Base-by-base conservation (phyloP, 1,140 invertebrate species). In the Dinoponera quadriceps region DNA sequence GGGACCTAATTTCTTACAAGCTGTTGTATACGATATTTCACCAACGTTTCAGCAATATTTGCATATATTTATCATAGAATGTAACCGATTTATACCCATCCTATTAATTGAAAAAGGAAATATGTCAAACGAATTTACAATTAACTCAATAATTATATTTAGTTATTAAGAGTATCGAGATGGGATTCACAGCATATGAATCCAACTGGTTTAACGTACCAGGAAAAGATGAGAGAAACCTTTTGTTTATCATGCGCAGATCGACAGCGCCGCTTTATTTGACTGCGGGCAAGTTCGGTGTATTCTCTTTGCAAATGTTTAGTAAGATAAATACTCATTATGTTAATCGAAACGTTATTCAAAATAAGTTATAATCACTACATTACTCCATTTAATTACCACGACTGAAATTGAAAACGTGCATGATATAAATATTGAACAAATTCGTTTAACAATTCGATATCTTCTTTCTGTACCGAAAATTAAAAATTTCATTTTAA, bases 281-380 rank as follows among this genome's bases (percentile, higher is more conserved):
- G 13, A 86, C 81, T 1, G 86, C 88, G 27, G 86, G 86, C 0
- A 86, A 85, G 66, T 89, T 86, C 65, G 54, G 69, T 2, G 78
- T 13, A 7, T 90, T 90, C n/a, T 89, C 81, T 7, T 72, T 89
- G 51, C 54, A 89, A 62, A 48, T 89, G 33, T 90, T 88, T 33
- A 88, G 80, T 33, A 81, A 14, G n/a, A 87, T 87, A 81, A 81
- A 77, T 81, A 62, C 2, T 18, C 2, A 48, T n/a, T n/a, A n/a
- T n/a, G n/a, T n/a, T n/a, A n/a, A n/a, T n/a, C n/a, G n/a, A n/a
- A n/a, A n/a, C n/a, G n/a, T n/a, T n/a, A n/a, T 57, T 16, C 9
- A 75, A n/a, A 0, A 7, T 62, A 62, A 54, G 1, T 29, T 69
- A 3, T 27, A n/a, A n/a, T 33, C 29, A 5, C 29, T 33, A 5